These are phyloP conservation scores for Syngnathus acus DNA, from an alignment of 2,797 vertebrate species.

Conservation along the genomic window DNA sequence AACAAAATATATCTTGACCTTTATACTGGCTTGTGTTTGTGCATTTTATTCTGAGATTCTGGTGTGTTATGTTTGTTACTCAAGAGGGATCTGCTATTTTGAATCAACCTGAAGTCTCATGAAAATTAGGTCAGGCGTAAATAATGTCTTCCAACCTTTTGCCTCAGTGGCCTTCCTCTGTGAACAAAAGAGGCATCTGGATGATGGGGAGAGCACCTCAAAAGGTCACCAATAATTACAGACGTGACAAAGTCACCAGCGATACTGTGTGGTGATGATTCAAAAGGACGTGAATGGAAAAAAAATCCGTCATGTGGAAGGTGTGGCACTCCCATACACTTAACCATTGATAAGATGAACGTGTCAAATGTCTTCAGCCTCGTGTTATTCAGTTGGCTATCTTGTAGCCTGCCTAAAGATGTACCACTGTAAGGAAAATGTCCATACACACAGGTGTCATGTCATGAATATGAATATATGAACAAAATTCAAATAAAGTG, in stretches of 20 bases:
- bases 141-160: constrained; percentile 25
- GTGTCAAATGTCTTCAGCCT: background rate
- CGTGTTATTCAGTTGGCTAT: background rate
- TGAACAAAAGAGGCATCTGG: constrained; percentile 10
- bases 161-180: constrained; percentile 32
- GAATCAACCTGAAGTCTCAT: constrained; percentile 32
- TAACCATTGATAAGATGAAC: background rate
- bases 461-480: too few species aligned
- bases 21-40: background rate
- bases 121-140: constrained; percentile 43
- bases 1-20: background rate
- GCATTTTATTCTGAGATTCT: constrained; percentile 1
- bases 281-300: background rate
- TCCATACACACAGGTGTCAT: background rate
- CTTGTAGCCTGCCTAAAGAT: too few species aligned
- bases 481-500: too few species aligned
- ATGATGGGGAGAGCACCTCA: constrained; percentile 11
- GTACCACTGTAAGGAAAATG: background rate
- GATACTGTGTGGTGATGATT: background rate
- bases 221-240: constrained; percentile 27
- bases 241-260: background rate
- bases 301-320: background rate
- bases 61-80: constrained; percentile 8
- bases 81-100: constrained; percentile 29
- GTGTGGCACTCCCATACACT: background rate